Conservation (phyloP, 2,888 invertebrate genomes). For the Trisateles emortualis region DNA sequence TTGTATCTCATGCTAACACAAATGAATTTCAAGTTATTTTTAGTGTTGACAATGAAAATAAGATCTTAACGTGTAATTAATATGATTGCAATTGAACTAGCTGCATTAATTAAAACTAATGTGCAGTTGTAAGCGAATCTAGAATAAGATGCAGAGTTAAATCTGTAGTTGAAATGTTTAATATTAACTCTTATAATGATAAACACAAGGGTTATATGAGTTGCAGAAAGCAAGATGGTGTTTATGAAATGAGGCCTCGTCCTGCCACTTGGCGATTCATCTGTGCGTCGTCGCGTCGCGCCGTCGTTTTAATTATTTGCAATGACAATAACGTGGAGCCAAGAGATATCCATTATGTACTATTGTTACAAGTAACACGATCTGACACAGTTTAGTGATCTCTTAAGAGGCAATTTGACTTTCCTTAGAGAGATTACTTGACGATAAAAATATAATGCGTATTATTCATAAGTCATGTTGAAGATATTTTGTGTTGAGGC, state of each 20-base stretch:
- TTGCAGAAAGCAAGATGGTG: conserved; percentile 20
- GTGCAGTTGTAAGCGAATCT: conserved; percentile 55
- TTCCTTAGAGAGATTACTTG: not conserved
- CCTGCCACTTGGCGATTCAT: conserved; percentile 60
- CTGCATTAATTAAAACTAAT: conserved; percentile 63
- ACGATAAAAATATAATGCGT: not conserved
- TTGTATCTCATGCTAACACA: conserved; percentile 58
- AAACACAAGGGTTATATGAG: conserved; percentile 15
- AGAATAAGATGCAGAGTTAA: conserved; percentile 39
- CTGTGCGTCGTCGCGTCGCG: conserved; percentile 45
- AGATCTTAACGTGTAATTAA: conserved; percentile 61
- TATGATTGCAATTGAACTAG: conserved; percentile 66
- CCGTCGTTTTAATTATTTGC: conserved; percentile 57
- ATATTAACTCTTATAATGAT: conserved; percentile 23
- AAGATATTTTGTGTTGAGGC: too few species aligned
- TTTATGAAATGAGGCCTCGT: conserved; percentile 42
- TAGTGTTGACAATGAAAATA: conserved; percentile 55
- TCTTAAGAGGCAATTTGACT: conserved; percentile 5
- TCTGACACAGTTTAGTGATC: conserved; percentile 21
- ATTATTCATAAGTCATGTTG: too few species aligned
- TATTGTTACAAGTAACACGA: conserved; percentile 21
- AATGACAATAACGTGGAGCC: conserved; percentile 52
- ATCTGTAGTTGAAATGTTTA: not conserved
- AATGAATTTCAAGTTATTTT: conserved; percentile 54
- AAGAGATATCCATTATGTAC: conserved; percentile 35